Base-by-base conservation (phyloP, 2,797 vertebrate species). In the Coregonus suidteri region DNA sequence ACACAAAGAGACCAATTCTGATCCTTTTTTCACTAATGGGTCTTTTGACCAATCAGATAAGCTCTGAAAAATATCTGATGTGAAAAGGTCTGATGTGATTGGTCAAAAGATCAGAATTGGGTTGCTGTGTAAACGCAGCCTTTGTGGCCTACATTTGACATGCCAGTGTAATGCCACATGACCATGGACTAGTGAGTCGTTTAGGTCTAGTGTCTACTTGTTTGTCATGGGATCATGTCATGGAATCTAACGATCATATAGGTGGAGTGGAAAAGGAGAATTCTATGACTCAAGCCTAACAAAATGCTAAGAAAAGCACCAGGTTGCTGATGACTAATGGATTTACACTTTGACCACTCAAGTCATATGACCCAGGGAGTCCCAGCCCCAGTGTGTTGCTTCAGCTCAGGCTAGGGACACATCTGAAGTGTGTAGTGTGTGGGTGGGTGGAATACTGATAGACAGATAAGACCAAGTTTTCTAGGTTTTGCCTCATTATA, bases 301-400 rank as follows among this genome's bases (percentile, higher is more conserved):
- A 18, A 69, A 67, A 70, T 80, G 75, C 15, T 30, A 75, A 56
- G 68, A 62, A 72, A 56, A 20, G 30, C 56, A 65, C 54, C 37
- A 66, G 54, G 71, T 51, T 20, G 66, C 64, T 41, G 14, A 52
- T 86, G 85, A 88, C 76, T 88, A 78, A 91, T 67, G 70, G 20
- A 34, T 47, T 65, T 83, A 76, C 67, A 34, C 62, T 9, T 86
- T 80, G 82, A 77, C 76, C 77, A 64, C 81, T 87, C 77, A 59
- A 79, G 81, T 89, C 91, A 93, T 87, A 87, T 93, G 91, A 90
- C 87, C 5, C 20, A 91, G 89, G 90, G 89, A 85, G 93, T 90
- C 91, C 91, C 91, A 87, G 79, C 79, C 68, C 54, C 0, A 73
- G 75, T 84, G 73, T 78, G 82, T 73, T 81, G 76, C 77, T 80